Conservation (phyloP, 2,888 invertebrate genomes). For the Dynastes maya region DNA sequence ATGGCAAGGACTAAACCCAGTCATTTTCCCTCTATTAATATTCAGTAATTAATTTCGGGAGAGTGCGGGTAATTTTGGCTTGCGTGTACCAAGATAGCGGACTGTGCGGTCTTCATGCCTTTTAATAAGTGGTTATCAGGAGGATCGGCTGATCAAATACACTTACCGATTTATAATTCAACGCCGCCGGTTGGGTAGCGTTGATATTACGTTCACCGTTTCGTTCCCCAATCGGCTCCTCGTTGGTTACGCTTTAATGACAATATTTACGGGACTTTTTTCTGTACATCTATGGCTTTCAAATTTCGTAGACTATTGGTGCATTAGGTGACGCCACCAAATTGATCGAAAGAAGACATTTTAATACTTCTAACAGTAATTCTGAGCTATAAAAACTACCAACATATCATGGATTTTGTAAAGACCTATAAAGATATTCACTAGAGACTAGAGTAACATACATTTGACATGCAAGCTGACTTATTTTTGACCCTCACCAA, state of each 20-base stretch:
- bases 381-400: too few species aligned
- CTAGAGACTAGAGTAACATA: too few species aligned
- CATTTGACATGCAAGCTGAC: too few species aligned
- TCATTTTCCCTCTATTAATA: constrained; percentile 69
- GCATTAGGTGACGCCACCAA: too few species aligned
- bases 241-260: constrained; percentile 16
- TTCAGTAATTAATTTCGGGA: constrained; percentile 70
- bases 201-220: constrained; percentile 25
- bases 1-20: constrained; percentile 65
- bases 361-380: too few species aligned
- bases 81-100: constrained; percentile 66
- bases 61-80: constrained; percentile 66
- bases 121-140: constrained; percentile 67
- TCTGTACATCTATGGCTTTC: neutral
- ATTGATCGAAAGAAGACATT: too few species aligned
- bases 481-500: too few species aligned
- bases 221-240: neutral
- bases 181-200: constrained; percentile 31
- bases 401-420: too few species aligned
- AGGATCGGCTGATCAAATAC: constrained; percentile 68
- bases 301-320: neutral
- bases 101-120: constrained; percentile 67
- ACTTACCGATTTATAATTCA: constrained; percentile 64
- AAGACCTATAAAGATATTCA: too few species aligned
- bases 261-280: constrained; percentile 2